Percentiles rank a stretch among this genome's conserved stretches.
Conservation (phyloP, 2,797 vertebrate genomes). For the Neosilurus hyrtlii region DNA sequence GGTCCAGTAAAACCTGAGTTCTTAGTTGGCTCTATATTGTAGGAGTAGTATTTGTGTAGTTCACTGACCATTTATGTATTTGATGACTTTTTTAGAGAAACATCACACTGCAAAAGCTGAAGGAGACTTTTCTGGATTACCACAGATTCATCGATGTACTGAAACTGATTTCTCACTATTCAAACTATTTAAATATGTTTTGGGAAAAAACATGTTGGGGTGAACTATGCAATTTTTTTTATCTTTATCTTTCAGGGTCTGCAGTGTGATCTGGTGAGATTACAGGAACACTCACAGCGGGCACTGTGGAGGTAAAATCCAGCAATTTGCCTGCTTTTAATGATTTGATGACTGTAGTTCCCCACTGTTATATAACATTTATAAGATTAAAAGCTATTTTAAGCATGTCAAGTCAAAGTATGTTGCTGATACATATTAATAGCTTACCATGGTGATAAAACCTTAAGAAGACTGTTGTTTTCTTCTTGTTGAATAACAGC, state of each 20-base stretch:
- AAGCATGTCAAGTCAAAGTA: no score
- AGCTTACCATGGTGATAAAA: no score
- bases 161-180: not conserved
- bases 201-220: not conserved
- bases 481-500: no score
- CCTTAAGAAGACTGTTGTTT: no score
- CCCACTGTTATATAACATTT: not conserved
- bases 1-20: not conserved
- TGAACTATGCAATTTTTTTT: not conserved
- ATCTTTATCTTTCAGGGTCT: conserved; percentile 1
- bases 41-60: not conserved
- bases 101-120: conserved; percentile 70
- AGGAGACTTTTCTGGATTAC: conserved; percentile 69
- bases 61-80: not conserved
- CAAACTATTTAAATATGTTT: not conserved
- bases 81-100: conserved; percentile 64
- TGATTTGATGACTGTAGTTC: not conserved
- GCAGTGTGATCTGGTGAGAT: conserved; percentile 21
- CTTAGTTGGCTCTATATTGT: not conserved
- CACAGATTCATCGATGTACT: conserved; percentile 72
- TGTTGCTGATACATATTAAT: no score
- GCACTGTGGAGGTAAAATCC: conserved; percentile 28
- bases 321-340: no score
- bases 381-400: no score
- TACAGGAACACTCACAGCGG: conserved; percentile 18